Evolutionary conservation across 2,113 vertebrate species (phyloP).

Genomic region (Ctenomys sociabilis): DNA sequence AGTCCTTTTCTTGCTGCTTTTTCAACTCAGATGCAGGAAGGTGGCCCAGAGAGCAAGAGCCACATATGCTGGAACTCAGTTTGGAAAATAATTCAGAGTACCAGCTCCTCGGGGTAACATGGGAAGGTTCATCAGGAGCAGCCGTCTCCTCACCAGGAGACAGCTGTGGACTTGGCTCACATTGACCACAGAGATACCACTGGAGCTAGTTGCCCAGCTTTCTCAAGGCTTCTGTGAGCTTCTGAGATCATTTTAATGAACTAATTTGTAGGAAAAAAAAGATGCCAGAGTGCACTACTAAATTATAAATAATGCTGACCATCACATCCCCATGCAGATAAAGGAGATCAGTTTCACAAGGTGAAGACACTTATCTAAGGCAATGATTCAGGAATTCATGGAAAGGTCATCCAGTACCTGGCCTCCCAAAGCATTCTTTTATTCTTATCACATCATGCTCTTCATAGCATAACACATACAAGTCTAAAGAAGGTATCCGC

Average conservation of each 20-base stretch:
- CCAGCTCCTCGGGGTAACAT: neutral
- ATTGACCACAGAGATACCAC: neutral
- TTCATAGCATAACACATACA: neutral
- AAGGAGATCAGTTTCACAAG: neutral
- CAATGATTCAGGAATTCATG: neutral
- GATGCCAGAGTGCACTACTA: neutral
- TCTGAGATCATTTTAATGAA: neutral
- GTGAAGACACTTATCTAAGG: neutral
- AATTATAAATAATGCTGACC: neutral
- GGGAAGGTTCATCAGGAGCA: neutral
- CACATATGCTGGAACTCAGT: neutral
- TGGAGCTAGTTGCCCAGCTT: neutral
- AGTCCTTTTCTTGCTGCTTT: neutral
- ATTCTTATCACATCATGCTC: neutral
- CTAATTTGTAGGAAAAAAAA: neutral
- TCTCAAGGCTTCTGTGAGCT: neutral
- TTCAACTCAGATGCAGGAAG: neutral
- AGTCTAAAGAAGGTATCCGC: neutral
- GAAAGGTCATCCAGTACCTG: neutral
- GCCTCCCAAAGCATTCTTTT: neutral
- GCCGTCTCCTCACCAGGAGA: neutral
- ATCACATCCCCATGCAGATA: neutral
- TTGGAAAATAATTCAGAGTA: neutral
- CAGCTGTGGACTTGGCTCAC: neutral
- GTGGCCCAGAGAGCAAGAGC: neutral